Conservation (phyloP, 2,113 vertebrate species). For the Chloroceryle aenea region DNA sequence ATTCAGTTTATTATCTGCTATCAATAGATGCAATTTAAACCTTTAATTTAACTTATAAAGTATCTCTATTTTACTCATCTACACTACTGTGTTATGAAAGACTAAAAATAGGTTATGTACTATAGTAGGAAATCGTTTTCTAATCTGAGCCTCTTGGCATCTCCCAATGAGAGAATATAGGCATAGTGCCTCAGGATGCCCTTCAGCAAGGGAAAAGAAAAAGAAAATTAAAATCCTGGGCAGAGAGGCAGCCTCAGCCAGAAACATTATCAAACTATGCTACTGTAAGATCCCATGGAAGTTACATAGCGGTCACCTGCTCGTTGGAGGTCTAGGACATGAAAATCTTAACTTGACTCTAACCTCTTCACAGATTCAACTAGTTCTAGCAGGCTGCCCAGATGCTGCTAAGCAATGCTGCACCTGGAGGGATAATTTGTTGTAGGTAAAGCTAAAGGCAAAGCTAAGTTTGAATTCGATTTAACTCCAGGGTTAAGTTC, state of each 20-base stretch:
- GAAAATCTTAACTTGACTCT: not conserved
- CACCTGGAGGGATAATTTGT: not conserved
- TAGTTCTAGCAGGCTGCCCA: not conserved
- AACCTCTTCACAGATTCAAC: not conserved
- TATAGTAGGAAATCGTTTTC: not conserved
- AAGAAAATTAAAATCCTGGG: not conserved
- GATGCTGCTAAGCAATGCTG: not conserved
- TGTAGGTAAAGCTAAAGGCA: not conserved
- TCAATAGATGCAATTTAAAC: not conserved
- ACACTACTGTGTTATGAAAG: not conserved
- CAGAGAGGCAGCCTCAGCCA: not conserved
- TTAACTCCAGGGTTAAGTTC: not conserved
- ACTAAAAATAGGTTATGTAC: not conserved
- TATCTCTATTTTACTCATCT: not conserved
- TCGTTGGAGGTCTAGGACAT: not conserved
- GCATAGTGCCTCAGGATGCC: not conserved
- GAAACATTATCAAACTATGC: not conserved
- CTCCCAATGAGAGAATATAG: not conserved
- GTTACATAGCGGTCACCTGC: not conserved
- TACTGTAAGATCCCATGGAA: not conserved
- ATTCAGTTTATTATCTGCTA: not conserved
- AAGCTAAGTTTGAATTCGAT: not conserved
- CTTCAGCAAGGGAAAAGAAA: not conserved
- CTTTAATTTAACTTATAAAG: not conserved
- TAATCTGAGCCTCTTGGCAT: not conserved